Percentiles rank a stretch among this genome's conserved stretches.
Evolutionary conservation across 2,888 invertebrate genomes (phyloP).

Genomic region (Phlogophora meticulosa): DNA sequence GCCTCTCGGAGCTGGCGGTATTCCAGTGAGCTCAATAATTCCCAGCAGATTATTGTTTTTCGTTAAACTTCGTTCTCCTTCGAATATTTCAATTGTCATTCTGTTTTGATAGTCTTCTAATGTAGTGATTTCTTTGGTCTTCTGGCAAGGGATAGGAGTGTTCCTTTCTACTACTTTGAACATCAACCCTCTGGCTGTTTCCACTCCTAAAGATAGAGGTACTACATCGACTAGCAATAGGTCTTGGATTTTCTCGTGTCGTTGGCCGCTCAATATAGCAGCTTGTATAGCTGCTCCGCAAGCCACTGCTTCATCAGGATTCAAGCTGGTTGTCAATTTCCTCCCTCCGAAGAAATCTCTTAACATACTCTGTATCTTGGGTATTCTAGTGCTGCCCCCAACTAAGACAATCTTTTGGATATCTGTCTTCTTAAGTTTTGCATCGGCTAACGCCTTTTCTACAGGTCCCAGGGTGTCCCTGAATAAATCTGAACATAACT

Average conservation of each 20-base stretch:
- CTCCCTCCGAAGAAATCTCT: constrained; percentile 76
- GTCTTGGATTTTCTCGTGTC: constrained; percentile 72
- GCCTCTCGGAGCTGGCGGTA: constrained; percentile 82
- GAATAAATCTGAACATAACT: constrained; percentile 84
- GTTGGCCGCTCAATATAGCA: constrained; percentile 75
- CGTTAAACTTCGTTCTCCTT: constrained; percentile 82
- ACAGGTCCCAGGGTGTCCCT: constrained; percentile 75
- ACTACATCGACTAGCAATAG: constrained; percentile 79
- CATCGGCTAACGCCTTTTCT: constrained; percentile 74
- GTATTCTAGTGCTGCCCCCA: constrained; percentile 84
- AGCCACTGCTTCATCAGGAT: constrained; percentile 84
- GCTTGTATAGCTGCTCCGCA: constrained; percentile 84
- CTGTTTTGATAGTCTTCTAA: constrained; percentile 80
- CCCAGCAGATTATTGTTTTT: constrained; percentile 82
- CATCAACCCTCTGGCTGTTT: constrained; percentile 83
- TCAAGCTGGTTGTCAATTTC: constrained; percentile 73
- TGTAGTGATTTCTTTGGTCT: constrained; percentile 81
- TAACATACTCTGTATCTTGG: constrained; percentile 77
- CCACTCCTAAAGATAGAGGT: constrained; percentile 82
- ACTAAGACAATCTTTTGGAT: constrained; percentile 79
- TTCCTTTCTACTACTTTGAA: constrained; percentile 80
- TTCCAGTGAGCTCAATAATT: constrained; percentile 77
- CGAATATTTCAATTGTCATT: constrained; percentile 84
- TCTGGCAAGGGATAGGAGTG: constrained; percentile 80
- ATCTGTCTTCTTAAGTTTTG: constrained; percentile 73